Evolutionary conservation across 2,888 invertebrate species (phyloP).

Genomic region (Papilio elwesi): DNA sequence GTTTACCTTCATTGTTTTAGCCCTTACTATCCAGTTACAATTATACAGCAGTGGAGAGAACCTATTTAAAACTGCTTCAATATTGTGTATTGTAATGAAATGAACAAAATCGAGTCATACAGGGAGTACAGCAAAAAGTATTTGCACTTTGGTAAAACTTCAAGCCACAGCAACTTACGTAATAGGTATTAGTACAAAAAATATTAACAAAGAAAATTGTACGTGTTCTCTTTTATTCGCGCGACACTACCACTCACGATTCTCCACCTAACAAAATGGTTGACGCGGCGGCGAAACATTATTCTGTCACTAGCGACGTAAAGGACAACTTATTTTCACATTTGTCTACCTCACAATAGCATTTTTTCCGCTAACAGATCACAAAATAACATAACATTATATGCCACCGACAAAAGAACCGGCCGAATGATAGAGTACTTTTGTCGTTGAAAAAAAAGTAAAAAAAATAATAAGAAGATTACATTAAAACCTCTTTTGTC

Average conservation of each 20-base stretch:
- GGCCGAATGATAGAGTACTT: slow-evolving; percentile 52
- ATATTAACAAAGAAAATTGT: neutral
- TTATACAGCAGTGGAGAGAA: too few species aligned
- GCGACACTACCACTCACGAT: slow-evolving; percentile 2
- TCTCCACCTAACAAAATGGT: slow-evolving; percentile 34
- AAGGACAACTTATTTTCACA: slow-evolving; percentile 44
- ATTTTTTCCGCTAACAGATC: slow-evolving; percentile 28
- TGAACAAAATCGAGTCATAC: too few species aligned
- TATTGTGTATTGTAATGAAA: too few species aligned
- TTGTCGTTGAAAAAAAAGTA: slow-evolving; percentile 49
- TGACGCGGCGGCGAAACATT: slow-evolving; percentile 39
- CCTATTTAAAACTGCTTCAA: too few species aligned
- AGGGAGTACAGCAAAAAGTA: too few species aligned
- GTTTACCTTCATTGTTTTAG: too few species aligned
- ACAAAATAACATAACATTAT: slow-evolving; percentile 38
- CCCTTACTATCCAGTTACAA: too few species aligned
- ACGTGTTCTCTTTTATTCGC: neutral
- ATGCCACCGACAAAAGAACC: slow-evolving; percentile 51
- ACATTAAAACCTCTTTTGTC: slow-evolving; percentile 68
- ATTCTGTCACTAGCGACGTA: slow-evolving; percentile 37
- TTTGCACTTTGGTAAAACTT: too few species aligned
- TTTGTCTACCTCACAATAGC: slow-evolving; percentile 34
- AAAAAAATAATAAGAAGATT: slow-evolving; percentile 57
- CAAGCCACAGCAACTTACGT: too few species aligned
- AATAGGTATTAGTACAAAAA: neutral